Evolutionary conservation across 2,113 vertebrate species (phyloP).

Genomic region (Istiophorus platypterus): DNA sequence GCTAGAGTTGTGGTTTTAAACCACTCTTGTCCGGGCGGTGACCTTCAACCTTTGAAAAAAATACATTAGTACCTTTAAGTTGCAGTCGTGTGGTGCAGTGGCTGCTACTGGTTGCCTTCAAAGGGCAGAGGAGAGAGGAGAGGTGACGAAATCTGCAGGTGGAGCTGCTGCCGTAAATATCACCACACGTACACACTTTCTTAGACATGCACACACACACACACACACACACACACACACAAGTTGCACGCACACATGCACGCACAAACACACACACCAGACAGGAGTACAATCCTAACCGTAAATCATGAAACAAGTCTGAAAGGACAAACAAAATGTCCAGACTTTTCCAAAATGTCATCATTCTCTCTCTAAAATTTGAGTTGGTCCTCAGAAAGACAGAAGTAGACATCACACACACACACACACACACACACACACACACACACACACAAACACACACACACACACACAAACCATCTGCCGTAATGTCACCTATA

Average conservation of each 20-base stretch:
- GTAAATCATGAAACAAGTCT: too few species aligned
- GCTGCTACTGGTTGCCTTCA: neutral
- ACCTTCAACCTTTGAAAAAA: too few species aligned
- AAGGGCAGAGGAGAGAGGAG: neutral
- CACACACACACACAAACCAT: neutral
- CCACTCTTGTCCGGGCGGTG: too few species aligned
- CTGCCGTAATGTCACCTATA: neutral
- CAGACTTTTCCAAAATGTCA: too few species aligned
- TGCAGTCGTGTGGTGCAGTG: too few species aligned
- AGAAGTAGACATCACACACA: neutral
- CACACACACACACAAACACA: neutral
- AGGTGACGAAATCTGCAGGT: constrained; percentile 16
- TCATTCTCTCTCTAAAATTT: too few species aligned
- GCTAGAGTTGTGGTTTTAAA: too few species aligned
- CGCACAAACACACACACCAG: too few species aligned
- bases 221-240: neutral
- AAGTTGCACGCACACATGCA: neutral
- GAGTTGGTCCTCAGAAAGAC: too few species aligned
- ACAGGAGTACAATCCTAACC: too few species aligned
- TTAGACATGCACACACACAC: neutral
- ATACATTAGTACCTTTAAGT: neutral
- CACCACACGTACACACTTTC: neutral
- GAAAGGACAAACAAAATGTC: too few species aligned
- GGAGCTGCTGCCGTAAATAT: constrained; percentile 1
- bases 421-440: constrained; percentile 4